Evolutionary conservation across 2,888 invertebrate genomes (phyloP).

Genomic region (Crioceris asparagi): DNA sequence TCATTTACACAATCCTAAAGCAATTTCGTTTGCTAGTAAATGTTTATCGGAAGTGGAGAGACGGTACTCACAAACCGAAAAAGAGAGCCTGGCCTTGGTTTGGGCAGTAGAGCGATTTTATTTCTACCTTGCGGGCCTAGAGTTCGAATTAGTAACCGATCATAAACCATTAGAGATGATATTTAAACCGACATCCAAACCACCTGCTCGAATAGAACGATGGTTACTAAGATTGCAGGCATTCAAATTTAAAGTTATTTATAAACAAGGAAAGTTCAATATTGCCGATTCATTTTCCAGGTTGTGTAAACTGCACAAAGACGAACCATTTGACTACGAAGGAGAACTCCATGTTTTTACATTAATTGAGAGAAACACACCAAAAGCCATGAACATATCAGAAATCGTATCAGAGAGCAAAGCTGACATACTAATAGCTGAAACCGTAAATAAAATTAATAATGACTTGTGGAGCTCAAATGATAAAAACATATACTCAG

Average conservation of each 20-base stretch:
- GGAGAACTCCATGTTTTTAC: constrained; percentile 16
- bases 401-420: constrained; percentile 11
- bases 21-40: constrained; percentile 23
- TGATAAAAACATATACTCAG: constrained; percentile 14
- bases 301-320: constrained; percentile 10
- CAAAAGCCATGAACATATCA: constrained; percentile 14
- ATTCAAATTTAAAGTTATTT: constrained; percentile 18
- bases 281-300: constrained; percentile 23
- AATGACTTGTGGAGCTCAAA: constrained; percentile 12
- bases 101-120: constrained; percentile 35
- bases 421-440: constrained; percentile 8
- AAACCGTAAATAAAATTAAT: constrained; percentile 7
- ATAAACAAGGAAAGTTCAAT: constrained; percentile 19
- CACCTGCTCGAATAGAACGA: constrained; percentile 19
- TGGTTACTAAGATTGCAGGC: constrained; percentile 22
- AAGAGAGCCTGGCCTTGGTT: constrained; percentile 31
- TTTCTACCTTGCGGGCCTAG: constrained; percentile 32
- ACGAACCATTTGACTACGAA: constrained; percentile 13
- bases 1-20: constrained; percentile 14
- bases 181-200: constrained; percentile 22
- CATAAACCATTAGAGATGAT: constrained; percentile 31
- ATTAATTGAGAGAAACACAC: constrained; percentile 11
- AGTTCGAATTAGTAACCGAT: constrained; percentile 31
- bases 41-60: constrained; percentile 18
- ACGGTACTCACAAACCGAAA: constrained; percentile 30